These are phyloP conservation scores for Cephalopholis sonnerati DNA, from an alignment of 2,113 vertebrate species.

Conservation along the genomic window DNA sequence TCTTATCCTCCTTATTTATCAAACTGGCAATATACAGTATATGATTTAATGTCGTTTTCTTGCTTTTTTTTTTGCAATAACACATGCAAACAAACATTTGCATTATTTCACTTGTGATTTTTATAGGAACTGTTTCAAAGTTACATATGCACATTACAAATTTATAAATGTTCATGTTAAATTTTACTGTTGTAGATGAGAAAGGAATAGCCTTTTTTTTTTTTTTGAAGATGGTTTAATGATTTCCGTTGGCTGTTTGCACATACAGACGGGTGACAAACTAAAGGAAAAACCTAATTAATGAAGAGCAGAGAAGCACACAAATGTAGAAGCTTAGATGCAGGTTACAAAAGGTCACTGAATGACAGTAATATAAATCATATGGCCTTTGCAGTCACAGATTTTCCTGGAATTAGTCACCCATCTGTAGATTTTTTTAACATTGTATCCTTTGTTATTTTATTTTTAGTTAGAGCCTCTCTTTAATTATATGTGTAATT, in stretches of 20 bases:
- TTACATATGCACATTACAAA: not conserved
- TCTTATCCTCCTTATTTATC: not conserved
- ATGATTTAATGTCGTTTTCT: not conserved
- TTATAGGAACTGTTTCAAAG: not conserved
- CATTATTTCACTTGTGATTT: not conserved
- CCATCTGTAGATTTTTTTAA: not conserved
- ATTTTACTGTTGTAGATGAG: not conserved
- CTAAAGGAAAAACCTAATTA: not conserved
- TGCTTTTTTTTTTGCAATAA: not conserved
- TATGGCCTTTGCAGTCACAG: not conserved
- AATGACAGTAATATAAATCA: constrained; percentile 7
- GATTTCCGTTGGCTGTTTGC: not conserved
- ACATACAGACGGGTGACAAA: not conserved
- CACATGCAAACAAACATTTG: not conserved
- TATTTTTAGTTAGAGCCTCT: not conserved
- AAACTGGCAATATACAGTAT: not conserved
- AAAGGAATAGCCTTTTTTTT: not conserved
- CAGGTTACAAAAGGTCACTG: constrained; percentile 3
- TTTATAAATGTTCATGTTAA: not conserved
- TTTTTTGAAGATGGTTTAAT: not conserved
- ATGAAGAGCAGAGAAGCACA: not conserved
- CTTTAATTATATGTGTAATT: not conserved
- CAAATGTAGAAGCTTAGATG: not conserved
- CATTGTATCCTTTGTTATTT: not conserved
- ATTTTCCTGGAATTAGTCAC: not conserved